These are phyloP conservation scores for Triplophysa bombifrons DNA, from an alignment of 2,797 vertebrate species.

Conservation along the genomic window DNA sequence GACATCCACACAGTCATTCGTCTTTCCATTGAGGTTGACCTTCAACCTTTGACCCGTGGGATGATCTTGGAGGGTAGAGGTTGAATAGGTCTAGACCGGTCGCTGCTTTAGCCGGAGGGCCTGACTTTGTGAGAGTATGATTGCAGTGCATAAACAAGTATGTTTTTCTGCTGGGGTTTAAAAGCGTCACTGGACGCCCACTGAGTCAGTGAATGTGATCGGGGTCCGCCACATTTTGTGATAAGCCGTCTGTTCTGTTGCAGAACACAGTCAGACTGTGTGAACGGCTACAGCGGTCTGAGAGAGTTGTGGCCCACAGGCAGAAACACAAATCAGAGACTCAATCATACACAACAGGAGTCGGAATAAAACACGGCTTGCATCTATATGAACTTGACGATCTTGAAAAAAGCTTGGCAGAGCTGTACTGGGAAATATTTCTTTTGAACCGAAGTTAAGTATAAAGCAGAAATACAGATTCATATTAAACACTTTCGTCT, in stretches of 20 bases:
- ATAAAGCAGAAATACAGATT: conserved; percentile 4
- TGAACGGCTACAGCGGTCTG: conserved; percentile 21
- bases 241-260: conserved; percentile 20
- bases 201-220: conserved; percentile 50
- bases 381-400: conserved; percentile 26
- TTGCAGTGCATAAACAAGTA: conserved; percentile 49
- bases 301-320: conserved; percentile 34
- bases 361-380: conserved; percentile 41
- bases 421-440: neutral
- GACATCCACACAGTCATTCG: conserved; percentile 68
- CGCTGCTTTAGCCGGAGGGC: conserved; percentile 52
- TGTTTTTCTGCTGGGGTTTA: conserved; percentile 33
- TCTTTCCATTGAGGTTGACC: conserved; percentile 74
- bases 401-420: neutral
- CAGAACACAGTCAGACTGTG: neutral
- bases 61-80: conserved; percentile 61
- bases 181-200: conserved; percentile 48
- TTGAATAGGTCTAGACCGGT: conserved; percentile 73
- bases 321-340: conserved; percentile 46
- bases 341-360: conserved; percentile 36
- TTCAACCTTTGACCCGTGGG: conserved; percentile 68
- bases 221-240: conserved; percentile 29
- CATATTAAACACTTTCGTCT: neutral
- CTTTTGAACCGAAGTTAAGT: neutral
- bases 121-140: conserved; percentile 40